A percentile compares a stretch with the other conserved stretches of the same genome.
phyloP scores from a whole-genome alignment of 1,140 invertebrate species.

The Triops cancriformis region DNA sequence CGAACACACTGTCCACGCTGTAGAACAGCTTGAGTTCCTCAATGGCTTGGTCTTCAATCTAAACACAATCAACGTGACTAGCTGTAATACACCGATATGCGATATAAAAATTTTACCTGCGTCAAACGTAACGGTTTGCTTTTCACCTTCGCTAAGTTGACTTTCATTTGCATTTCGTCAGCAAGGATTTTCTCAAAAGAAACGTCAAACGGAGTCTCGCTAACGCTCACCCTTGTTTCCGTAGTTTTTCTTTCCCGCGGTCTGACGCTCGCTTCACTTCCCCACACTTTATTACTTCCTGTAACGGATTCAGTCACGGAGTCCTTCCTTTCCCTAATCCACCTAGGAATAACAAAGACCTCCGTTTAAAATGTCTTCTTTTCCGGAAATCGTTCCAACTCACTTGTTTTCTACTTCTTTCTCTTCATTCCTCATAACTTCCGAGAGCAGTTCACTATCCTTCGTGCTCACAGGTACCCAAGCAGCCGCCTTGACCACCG shows the following conservation, averaged over 20 bases:
- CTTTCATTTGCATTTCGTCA: slow-evolving; percentile 51
- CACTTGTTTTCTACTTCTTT: neutral
- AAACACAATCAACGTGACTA: slow-evolving; percentile 30
- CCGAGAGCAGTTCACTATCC: neutral
- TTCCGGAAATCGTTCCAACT: neutral
- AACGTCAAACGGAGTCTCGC: slow-evolving; percentile 29
- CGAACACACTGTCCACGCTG: slow-evolving; percentile 47
- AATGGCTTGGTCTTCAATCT: slow-evolving; percentile 66
- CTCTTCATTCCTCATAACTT: neutral
- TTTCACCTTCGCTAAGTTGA: slow-evolving; percentile 50
- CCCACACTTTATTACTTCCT: neutral
- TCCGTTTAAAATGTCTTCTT: too few species aligned
- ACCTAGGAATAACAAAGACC: neutral
- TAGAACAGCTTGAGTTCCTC: slow-evolving; percentile 57
- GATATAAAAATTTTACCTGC: slow-evolving; percentile 41
- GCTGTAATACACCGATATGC: slow-evolving; percentile 14
- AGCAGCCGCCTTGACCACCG: slow-evolving; percentile 10
- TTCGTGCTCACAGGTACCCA: neutral
- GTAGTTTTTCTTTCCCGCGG: neutral
- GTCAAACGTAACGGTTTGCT: slow-evolving; percentile 54
- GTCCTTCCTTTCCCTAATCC: slow-evolving; percentile 7
- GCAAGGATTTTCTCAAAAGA: slow-evolving; percentile 49
- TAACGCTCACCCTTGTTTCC: neutral
- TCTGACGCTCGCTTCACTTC: slow-evolving; percentile 3
- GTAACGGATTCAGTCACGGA: neutral